Evolutionary conservation across 1,140 invertebrate genomes (phyloP).

Genomic region (Leptonema lineaticorne): DNA sequence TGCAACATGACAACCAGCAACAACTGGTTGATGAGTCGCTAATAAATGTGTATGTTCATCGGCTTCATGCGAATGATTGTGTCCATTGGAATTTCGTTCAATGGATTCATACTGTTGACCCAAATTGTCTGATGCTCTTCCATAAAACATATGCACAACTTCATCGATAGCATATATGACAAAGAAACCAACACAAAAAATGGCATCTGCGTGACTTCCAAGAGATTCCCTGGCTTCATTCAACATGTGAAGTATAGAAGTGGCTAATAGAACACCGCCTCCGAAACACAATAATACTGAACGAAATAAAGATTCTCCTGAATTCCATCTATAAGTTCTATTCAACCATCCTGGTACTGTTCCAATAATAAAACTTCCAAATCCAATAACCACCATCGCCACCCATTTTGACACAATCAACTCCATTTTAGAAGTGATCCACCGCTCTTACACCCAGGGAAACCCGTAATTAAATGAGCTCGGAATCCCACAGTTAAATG

Average conservation of each 20-base stretch:
- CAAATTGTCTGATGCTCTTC: constrained; percentile 43
- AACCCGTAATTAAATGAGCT: no score
- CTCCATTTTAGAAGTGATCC: no score
- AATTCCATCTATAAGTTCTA: constrained; percentile 53
- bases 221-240: constrained; percentile 70
- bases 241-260: constrained; percentile 78
- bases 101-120: neutral
- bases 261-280: constrained; percentile 81
- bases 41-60: constrained; percentile 14
- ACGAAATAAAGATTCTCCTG: constrained; percentile 59
- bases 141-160: constrained; percentile 65
- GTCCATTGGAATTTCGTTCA: neutral
- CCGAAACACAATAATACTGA: constrained; percentile 77
- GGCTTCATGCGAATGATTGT: constrained; percentile 25
- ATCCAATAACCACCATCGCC: constrained; percentile 67
- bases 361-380: constrained; percentile 68
- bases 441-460: neutral
- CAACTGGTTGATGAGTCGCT: neutral
- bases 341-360: constrained; percentile 63
- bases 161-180: constrained; percentile 79
- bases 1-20: constrained; percentile 58
- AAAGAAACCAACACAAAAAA: constrained; percentile 76
- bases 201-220: constrained; percentile 64
- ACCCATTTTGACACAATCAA: constrained; percentile 59
- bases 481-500: no score